Conservation (phyloP, 2,888 invertebrate genomes). For the Caprella mutica region DNA sequence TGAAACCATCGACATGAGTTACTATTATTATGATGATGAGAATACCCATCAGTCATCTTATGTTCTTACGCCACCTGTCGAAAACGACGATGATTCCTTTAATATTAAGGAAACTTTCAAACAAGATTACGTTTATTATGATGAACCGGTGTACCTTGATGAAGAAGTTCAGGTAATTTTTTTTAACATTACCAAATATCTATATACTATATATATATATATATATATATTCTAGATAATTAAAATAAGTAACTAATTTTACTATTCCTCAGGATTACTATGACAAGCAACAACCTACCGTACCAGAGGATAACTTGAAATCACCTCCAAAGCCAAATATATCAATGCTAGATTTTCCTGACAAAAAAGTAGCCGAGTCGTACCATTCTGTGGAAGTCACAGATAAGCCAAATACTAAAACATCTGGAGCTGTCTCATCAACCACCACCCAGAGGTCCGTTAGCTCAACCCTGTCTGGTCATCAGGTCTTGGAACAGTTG, state of each 20-base stretch:
- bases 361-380: conserved; percentile 19
- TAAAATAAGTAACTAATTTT: neutral
- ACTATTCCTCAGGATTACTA: no score
- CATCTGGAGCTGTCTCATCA: conserved; percentile 7
- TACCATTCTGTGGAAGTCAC: conserved; percentile 17
- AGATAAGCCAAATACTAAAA: conserved; percentile 7
- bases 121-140: conserved; percentile 4
- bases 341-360: conserved; percentile 19
- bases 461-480: neutral
- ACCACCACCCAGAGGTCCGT: neutral
- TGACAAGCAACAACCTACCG: no score
- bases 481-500: neutral
- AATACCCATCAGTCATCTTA: no score
- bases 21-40: no score
- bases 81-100: no score
- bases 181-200: no score
- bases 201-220: neutral
- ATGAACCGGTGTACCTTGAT: conserved; percentile 3
- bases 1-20: no score
- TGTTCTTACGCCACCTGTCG: no score
- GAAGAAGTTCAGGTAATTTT: neutral
- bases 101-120: no score
- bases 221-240: neutral
- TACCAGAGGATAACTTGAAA: no score
- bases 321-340: no score